These are phyloP conservation scores for Sycophila sp. DNA, from an alignment of 1,140 invertebrate species.

Conservation along the genomic window DNA sequence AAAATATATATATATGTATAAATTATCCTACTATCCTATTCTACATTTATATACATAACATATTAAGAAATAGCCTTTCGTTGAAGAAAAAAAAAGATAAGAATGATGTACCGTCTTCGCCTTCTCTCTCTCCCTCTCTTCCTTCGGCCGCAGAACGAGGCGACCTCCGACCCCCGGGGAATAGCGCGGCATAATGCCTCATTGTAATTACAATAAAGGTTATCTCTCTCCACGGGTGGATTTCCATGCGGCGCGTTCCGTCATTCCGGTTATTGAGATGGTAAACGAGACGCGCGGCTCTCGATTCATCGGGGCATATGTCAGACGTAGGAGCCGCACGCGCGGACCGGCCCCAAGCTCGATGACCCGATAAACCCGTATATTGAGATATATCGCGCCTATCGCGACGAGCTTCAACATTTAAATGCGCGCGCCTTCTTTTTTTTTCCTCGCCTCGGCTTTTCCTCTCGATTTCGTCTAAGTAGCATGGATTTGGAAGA, in stretches of 20 bases:
- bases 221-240: conserved; percentile 47
- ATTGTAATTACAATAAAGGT: conserved; percentile 64
- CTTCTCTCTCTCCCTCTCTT: neutral
- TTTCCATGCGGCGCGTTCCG: conserved; percentile 52
- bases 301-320: neutral
- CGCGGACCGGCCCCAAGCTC: neutral
- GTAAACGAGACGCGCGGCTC: conserved; percentile 49
- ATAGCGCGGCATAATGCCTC: conserved; percentile 50
- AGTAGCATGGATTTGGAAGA: too few species aligned
- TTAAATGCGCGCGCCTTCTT: neutral
- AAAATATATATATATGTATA: too few species aligned
- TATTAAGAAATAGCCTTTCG: too few species aligned
- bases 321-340: neutral
- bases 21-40: too few species aligned
- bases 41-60: too few species aligned
- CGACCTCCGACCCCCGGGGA: conserved; percentile 45
- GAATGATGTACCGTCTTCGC: neutral
- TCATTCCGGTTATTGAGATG: conserved; percentile 61
- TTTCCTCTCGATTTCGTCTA: too few species aligned
- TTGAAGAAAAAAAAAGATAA: neutral
- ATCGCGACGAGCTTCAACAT: neutral
- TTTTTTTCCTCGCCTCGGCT: too few species aligned
- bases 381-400: neutral
- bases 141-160: neutral
- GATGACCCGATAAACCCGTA: conserved; percentile 24